These are phyloP conservation scores for Lepidurus packardi DNA, from an alignment of 1,140 invertebrate genomes.

Conservation along the genomic window DNA sequence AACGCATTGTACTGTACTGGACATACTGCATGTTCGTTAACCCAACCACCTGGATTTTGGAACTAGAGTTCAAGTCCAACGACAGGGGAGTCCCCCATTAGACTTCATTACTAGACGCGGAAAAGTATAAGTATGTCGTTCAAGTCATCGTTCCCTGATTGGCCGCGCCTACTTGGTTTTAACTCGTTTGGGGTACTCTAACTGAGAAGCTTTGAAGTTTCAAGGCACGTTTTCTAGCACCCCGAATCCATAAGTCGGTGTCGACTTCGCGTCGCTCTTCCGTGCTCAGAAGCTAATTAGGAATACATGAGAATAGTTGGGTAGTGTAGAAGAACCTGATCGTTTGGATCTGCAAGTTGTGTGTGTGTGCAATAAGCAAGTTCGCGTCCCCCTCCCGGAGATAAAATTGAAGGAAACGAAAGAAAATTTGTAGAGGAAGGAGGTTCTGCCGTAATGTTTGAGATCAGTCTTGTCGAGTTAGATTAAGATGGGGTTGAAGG, in stretches of 20 bases:
- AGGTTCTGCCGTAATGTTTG: neutral
- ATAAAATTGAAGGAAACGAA: neutral
- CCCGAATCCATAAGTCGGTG: slow-evolving; percentile 8
- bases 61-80: too few species aligned
- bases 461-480: neutral
- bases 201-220: neutral
- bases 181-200: neutral
- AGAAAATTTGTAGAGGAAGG: neutral
- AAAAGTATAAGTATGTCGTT: neutral
- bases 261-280: neutral
- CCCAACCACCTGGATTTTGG: neutral
- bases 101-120: neutral
- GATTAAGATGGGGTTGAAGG: neutral
- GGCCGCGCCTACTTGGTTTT: neutral
- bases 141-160: neutral
- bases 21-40: neutral
- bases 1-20: neutral
- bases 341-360: neutral
- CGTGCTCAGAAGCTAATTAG: slow-evolving; percentile 3
- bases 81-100: neutral
- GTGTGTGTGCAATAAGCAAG: neutral
- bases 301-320: slow-evolving; percentile 8
- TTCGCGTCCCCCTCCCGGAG: neutral
- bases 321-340: neutral
- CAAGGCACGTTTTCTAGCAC: slow-evolving; percentile 10